Conservation (phyloP, 1,140 invertebrate genomes). For the Musca domestica region DNA sequence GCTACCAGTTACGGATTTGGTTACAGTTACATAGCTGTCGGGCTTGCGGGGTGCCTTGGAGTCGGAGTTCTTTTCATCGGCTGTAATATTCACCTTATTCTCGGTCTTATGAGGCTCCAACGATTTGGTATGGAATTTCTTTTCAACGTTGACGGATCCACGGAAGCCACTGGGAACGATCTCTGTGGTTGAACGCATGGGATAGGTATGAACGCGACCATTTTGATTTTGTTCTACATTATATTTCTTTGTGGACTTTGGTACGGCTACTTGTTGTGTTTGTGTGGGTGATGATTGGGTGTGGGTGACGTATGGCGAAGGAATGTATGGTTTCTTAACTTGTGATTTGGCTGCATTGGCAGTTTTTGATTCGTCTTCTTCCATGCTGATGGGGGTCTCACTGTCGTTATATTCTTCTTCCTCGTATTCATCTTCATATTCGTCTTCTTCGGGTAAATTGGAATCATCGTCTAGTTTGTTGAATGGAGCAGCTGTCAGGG, state of each 20-base stretch:
- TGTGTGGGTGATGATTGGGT: conserved; percentile 40
- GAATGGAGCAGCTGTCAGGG: conserved; percentile 23
- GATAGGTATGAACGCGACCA: conserved; percentile 38
- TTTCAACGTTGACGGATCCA: conserved; percentile 51
- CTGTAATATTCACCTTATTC: conserved; percentile 40
- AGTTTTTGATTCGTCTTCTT: conserved; percentile 25
- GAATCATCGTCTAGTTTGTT: conserved; percentile 32
- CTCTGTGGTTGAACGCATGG: conserved; percentile 40
- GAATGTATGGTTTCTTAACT: conserved; percentile 21
- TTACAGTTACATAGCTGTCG: conserved; percentile 68
- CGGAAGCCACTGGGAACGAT: conserved; percentile 47
- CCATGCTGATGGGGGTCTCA: conserved; percentile 44
- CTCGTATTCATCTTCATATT: conserved; percentile 58
- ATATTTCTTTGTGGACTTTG: conserved; percentile 37
- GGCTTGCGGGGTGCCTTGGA: conserved; percentile 45
- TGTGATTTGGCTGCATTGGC: not conserved
- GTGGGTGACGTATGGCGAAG: conserved; percentile 33
- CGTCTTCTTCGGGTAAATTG: conserved; percentile 53
- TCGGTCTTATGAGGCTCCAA: conserved; percentile 38
- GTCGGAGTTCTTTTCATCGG: conserved; percentile 45
- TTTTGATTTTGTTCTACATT: conserved; percentile 49
- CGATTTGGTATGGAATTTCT: conserved; percentile 50
- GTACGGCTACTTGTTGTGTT: conserved; percentile 52
- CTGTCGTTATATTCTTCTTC: conserved; percentile 53
- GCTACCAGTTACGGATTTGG: conserved; percentile 73